phyloP scores from a whole-genome alignment of 2,888 invertebrate genomes.

The Linyphia triangularis region DNA sequence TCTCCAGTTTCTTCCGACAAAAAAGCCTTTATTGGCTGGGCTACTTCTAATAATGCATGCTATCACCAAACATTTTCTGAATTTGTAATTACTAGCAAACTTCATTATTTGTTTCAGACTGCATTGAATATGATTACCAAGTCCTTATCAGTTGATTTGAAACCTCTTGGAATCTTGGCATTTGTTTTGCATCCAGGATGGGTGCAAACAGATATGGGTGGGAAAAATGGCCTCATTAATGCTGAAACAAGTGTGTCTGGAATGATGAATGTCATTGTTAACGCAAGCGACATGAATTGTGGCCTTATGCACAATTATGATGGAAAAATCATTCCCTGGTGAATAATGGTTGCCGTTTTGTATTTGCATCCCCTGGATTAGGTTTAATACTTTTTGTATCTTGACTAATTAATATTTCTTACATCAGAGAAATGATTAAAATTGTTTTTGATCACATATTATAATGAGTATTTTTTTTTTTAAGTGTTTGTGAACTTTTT shows the following conservation, averaged over 20 bases:
- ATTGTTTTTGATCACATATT: too few species aligned
- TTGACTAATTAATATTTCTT: too few species aligned
- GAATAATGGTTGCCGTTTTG: constrained; percentile 38
- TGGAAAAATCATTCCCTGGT: constrained; percentile 88
- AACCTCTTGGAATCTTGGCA: constrained; percentile 87
- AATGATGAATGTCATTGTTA: constrained; percentile 85
- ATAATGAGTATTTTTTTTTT: too few species aligned
- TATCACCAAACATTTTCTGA: too few species aligned
- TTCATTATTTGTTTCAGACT: constrained; percentile 83
- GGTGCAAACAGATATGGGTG: constrained; percentile 95
- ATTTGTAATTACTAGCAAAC: not conserved
- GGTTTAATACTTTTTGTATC: too few species aligned
- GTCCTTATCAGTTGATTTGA: constrained; percentile 90
- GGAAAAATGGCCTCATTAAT: constrained; percentile 87
- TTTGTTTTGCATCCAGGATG: constrained; percentile 92
- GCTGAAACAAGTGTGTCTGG: constrained; percentile 85
- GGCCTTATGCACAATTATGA: constrained; percentile 90
- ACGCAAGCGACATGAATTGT: constrained; percentile 84
- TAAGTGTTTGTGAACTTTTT: too few species aligned
- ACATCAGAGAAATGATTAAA: too few species aligned
- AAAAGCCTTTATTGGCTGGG: too few species aligned
- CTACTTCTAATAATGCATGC: too few species aligned
- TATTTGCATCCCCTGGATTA: too few species aligned
- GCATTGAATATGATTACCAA: constrained; percentile 92
- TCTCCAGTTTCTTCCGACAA: too few species aligned